Evolutionary conservation across 2,797 vertebrate genomes (phyloP).

Genomic region (Aselliscus stoliczkanus): DNA sequence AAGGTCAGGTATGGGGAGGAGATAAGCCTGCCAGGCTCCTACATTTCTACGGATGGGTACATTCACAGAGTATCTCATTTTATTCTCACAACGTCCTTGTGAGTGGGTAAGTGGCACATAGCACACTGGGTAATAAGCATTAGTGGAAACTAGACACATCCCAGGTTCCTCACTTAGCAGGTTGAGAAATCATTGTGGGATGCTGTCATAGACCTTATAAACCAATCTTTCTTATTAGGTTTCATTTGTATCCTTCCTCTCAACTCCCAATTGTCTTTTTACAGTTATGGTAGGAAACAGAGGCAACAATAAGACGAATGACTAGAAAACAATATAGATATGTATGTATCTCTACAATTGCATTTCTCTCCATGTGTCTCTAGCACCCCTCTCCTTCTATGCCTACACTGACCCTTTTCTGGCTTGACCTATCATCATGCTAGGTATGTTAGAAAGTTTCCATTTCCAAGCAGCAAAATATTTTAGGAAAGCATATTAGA

Average conservation of each 20-base stretch:
- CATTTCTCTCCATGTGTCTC: neutral
- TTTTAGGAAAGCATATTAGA: neutral
- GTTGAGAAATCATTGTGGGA: neutral
- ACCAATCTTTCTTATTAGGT: neutral
- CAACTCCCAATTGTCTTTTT: neutral
- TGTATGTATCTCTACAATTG: neutral
- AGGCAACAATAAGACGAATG: slow-evolving; percentile 13
- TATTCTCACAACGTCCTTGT: neutral
- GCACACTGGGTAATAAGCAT: neutral
- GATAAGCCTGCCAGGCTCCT: neutral
- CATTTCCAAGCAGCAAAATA: neutral
- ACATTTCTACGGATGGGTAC: neutral
- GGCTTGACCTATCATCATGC: neutral
- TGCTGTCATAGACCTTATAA: neutral
- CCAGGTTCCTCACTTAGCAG: neutral
- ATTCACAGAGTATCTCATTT: neutral
- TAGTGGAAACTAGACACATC: neutral
- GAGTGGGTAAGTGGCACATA: neutral
- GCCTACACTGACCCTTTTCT: neutral
- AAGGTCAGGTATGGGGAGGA: neutral
- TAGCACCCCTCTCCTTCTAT: neutral
- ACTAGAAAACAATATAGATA: neutral
- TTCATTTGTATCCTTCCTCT: neutral
- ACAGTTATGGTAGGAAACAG: neutral
- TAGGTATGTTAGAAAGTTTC: neutral